phyloP scores from a whole-genome alignment of 2,888 invertebrate species.

The Drepanosiphum platanoidis region DNA sequence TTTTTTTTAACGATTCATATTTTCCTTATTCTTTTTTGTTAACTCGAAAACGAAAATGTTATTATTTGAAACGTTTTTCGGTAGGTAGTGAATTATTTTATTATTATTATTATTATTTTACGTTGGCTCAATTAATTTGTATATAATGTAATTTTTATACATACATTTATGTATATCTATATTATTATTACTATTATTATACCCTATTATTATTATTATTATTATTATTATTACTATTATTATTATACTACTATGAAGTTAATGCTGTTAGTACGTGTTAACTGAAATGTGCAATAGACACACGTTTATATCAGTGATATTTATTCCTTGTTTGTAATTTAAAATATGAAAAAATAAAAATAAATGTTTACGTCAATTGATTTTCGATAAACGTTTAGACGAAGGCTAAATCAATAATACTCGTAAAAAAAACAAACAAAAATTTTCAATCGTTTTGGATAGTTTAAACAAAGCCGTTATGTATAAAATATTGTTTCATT shows the following conservation, averaged over 20 bases:
- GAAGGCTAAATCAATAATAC: too few species aligned
- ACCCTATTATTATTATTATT: slow-evolving; percentile 31
- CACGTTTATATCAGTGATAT: slow-evolving; percentile 58
- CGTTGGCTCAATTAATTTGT: slow-evolving; percentile 61
- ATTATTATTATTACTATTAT: slow-evolving; percentile 40
- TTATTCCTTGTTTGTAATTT: slow-evolving; percentile 60
- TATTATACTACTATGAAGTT: slow-evolving; percentile 29
- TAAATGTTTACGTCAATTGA: not conserved
- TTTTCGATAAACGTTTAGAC: slow-evolving; percentile 42
- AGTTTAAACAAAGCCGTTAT: too few species aligned
- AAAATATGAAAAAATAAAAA: slow-evolving; percentile 53
- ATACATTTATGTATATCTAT: slow-evolving; percentile 6
- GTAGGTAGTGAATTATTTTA: slow-evolving; percentile 25
- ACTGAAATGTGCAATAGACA: slow-evolving; percentile 60
- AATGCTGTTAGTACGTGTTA: slow-evolving; percentile 50
- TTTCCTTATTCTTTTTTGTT: slow-evolving; percentile 23
- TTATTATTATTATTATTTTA: slow-evolving; percentile 53
- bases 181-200: slow-evolving; percentile 41
- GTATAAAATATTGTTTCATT: too few species aligned
- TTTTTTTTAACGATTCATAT: slow-evolving; percentile 31
- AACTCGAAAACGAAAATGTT: not conserved
- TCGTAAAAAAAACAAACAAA: too few species aligned
- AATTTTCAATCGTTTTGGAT: too few species aligned
- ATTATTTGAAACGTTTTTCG: slow-evolving; percentile 39
- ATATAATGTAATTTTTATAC: slow-evolving; percentile 52